Evolutionary conservation across 1,140 invertebrate species (phyloP).

Genomic region (Pristionchus pacificus): DNA sequence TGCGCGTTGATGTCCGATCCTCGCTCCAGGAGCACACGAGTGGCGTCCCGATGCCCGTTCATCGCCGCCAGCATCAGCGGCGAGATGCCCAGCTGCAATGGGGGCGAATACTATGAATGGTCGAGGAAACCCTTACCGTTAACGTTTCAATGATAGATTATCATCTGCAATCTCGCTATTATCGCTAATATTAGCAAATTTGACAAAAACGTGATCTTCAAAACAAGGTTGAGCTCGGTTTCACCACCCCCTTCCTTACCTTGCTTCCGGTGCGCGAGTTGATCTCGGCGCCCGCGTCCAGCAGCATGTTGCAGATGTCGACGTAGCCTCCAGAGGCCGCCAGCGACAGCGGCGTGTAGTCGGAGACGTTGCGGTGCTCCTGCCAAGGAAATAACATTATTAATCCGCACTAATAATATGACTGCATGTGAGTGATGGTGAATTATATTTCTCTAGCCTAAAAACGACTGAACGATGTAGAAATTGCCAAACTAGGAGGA

Average conservation of each 20-base stretch:
- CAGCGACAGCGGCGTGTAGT: conserved; percentile 94
- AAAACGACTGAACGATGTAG: no score
- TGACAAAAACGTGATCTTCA: no score
- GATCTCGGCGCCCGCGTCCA: conserved; percentile 89
- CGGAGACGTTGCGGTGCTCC: conserved; percentile 96
- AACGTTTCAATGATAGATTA: no score
- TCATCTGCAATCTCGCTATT: no score
- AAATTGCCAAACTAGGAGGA: no score
- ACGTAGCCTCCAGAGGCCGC: conserved; percentile 97
- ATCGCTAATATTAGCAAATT: no score
- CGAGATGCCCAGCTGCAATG: conserved; percentile 88
- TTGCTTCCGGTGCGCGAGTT: conserved; percentile 70
- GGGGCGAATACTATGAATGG: no score
- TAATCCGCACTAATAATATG: no score
- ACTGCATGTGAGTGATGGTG: no score
- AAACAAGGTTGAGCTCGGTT: no score
- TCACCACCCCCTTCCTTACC: conserved; percentile 17
- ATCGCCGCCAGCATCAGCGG: conserved; percentile 98
- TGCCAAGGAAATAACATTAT: not conserved
- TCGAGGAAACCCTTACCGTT: no score
- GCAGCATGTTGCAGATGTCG: conserved; percentile 91
- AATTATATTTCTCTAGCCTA: no score
- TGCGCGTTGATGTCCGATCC: conserved; percentile 99
- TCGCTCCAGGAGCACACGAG: conserved; percentile 89
- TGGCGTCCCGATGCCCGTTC: conserved; percentile 99